phyloP scores from a whole-genome alignment of 2,113 vertebrate species.

The Meleagris gallopavo region DNA sequence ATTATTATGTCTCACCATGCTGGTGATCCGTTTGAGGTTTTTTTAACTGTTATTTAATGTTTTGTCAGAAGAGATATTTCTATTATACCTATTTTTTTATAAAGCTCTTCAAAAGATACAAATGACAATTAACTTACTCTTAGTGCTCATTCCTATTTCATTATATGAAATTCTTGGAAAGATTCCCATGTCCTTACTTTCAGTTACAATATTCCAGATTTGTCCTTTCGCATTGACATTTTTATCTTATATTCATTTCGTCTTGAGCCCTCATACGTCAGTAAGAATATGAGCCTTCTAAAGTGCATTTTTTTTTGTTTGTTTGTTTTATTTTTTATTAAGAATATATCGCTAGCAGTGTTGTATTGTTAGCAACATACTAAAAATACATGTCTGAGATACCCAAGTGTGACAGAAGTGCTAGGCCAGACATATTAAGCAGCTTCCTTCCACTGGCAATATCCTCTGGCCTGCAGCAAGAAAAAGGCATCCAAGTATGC shows the following conservation, averaged over 20 bases:
- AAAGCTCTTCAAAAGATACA: not conserved
- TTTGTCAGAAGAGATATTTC: not conserved
- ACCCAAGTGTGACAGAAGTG: not conserved
- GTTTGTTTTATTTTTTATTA: not conserved
- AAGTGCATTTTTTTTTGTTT: not conserved
- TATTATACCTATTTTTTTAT: not conserved
- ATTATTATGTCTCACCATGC: not conserved
- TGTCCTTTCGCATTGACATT: not conserved
- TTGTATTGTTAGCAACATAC: not conserved
- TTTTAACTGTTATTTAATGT: not conserved
- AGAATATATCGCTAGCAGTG: not conserved
- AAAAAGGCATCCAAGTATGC: not conserved
- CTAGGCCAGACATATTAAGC: not conserved
- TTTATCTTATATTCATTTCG: not conserved
- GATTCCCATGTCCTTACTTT: not conserved
- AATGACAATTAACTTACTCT: not conserved
- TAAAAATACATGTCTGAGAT: not conserved
- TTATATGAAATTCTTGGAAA: not conserved
- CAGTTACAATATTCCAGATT: not conserved
- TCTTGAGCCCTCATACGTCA: not conserved
- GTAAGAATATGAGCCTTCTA: not conserved
- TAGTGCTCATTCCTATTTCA: not conserved
- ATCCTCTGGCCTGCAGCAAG: not conserved
- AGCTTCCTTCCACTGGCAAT: not conserved
- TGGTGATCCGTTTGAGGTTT: not conserved